Evolutionary conservation across 1,140 invertebrate genomes (phyloP).

Genomic region (Heliconius nattereri): DNA sequence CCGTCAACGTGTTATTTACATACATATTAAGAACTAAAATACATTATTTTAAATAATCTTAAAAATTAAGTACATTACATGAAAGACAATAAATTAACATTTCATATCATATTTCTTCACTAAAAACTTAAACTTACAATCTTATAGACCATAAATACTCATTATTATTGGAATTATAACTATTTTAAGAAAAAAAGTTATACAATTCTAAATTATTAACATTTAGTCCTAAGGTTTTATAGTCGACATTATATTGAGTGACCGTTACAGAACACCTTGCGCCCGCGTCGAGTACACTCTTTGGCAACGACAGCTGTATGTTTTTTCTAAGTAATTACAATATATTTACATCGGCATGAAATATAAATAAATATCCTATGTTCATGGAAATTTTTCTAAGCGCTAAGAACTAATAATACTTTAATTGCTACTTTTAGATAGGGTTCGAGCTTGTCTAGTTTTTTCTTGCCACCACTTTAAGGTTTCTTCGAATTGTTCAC

Average conservation of each 20-base stretch:
- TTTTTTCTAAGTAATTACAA: constrained; percentile 50
- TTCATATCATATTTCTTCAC: constrained; percentile 8
- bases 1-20: constrained; percentile 44
- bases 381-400: constrained; percentile 45
- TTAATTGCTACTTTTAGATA: constrained; percentile 57
- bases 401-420: constrained; percentile 34
- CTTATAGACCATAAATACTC: constrained; percentile 20
- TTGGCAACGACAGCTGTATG: constrained; percentile 78
- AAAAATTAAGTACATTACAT: constrained; percentile 9
- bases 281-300: constrained; percentile 62
- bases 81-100: constrained; percentile 23
- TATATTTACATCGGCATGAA: constrained; percentile 57
- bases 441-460: constrained; percentile 61
- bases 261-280: constrained; percentile 76
- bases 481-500: constrained; percentile 75
- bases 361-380: constrained; percentile 33
- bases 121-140: constrained; percentile 10
- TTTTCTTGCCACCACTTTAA: constrained; percentile 80
- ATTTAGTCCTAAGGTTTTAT: constrained; percentile 35
- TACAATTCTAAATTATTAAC: constrained; percentile 25
- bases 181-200: constrained; percentile 21
- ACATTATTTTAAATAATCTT: constrained; percentile 16
- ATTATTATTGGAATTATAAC: constrained; percentile 8
- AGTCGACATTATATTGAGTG: constrained; percentile 42
- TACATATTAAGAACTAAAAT: constrained; percentile 12